phyloP scores from a whole-genome alignment of 2,797 vertebrate species.

The Brachymystax lenok region DNA sequence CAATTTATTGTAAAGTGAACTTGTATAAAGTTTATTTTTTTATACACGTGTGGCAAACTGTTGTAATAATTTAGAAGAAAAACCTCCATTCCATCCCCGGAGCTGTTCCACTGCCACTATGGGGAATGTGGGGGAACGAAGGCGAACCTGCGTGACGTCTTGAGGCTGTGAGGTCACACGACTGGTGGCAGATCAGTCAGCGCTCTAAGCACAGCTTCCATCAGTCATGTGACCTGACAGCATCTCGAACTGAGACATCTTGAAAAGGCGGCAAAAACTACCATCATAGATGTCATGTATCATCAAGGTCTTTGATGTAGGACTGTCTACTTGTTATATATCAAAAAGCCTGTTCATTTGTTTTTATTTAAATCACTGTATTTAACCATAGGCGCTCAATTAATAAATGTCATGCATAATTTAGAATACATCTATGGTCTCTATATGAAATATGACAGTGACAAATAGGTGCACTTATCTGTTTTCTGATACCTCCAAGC shows the following conservation, averaged over 20 bases:
- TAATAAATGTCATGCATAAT: background rate
- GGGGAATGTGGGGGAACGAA: too few species aligned
- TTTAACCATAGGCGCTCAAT: too few species aligned
- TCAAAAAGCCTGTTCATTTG: too few species aligned
- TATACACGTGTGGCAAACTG: background rate
- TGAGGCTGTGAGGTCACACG: constrained; percentile 61
- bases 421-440: background rate
- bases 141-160: constrained; percentile 16
- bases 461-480: background rate
- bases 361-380: too few species aligned
- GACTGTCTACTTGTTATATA: background rate
- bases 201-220: constrained; percentile 47
- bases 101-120: background rate
- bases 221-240: constrained; percentile 68
- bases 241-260: constrained; percentile 50
- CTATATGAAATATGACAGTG: background rate
- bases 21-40: background rate
- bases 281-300: too few species aligned
- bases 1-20: background rate
- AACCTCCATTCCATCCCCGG: background rate
- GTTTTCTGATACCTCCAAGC: background rate
- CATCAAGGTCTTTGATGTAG: background rate
- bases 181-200: constrained; percentile 54
- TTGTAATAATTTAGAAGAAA: background rate
- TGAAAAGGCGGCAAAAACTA: background rate